Evolutionary conservation across 2,888 invertebrate species (phyloP).

Genomic region (Drosophila recens): DNA sequence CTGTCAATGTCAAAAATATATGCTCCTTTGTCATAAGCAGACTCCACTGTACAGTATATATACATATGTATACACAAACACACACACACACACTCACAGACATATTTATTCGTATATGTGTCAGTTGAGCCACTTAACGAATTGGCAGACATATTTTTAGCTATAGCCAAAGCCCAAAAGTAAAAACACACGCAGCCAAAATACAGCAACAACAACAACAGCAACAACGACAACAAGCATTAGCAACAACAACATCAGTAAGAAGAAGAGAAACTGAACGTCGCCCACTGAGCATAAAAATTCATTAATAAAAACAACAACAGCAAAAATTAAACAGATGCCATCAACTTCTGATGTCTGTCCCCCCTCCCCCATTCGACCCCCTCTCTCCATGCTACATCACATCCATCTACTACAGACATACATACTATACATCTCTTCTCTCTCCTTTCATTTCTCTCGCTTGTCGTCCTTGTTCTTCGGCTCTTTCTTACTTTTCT

Average conservation of each 20-base stretch:
- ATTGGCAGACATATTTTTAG: constrained; percentile 78
- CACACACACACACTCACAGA: constrained; percentile 1
- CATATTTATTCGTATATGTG: constrained; percentile 11
- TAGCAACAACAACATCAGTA: constrained; percentile 8
- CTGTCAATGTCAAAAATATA: neutral
- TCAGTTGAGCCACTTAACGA: constrained; percentile 71
- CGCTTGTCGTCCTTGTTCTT: constrained; percentile 2
- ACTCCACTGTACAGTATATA: constrained; percentile 23
- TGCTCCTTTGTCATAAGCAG: constrained; percentile 18
- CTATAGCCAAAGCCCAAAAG: constrained; percentile 62
- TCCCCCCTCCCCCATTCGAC: neutral
- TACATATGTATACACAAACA: constrained; percentile 3
- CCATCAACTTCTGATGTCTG: constrained; percentile 53
- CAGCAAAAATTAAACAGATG: constrained; percentile 71
- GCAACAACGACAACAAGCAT: constrained; percentile 14
- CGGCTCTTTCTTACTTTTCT: constrained; percentile 20
- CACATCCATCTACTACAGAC: constrained; percentile 3
- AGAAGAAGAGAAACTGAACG: constrained; percentile 9
- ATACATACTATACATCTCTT: neutral
- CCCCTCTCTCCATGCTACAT: neutral
- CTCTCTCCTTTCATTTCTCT: neutral
- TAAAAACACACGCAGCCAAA: constrained; percentile 60
- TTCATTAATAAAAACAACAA: constrained; percentile 74
- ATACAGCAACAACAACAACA: constrained; percentile 30
- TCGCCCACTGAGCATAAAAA: constrained; percentile 62